Conservation (phyloP, 2,797 vertebrate genomes). For the Enteromius unitaeniatus region DNA sequence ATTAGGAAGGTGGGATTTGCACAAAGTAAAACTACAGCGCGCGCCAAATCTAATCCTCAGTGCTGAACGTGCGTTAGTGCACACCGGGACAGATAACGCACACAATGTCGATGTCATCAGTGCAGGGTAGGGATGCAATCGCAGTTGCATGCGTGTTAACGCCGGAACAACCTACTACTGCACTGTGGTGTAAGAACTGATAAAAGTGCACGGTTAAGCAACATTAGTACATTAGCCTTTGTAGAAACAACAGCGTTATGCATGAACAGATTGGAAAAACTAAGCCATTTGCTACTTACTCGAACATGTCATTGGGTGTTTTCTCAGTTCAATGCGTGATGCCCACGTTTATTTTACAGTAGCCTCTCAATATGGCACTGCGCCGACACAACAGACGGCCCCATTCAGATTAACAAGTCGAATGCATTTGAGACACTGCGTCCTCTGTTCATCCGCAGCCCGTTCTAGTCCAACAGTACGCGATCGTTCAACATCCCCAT, state of each 20-base stretch:
- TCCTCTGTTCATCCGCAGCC: conserved; percentile 40
- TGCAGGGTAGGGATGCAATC: background rate
- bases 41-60: background rate
- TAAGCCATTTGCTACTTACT: conserved; percentile 73
- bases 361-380: conserved; percentile 57
- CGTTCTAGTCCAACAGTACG: conserved; percentile 60
- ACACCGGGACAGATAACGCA: background rate
- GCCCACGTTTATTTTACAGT: conserved; percentile 42
- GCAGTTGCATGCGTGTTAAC: conserved; percentile 4
- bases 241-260: background rate
- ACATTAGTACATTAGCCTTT: background rate
- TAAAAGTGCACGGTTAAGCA: background rate
- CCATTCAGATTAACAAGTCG: conserved; percentile 41
- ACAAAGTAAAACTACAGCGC: background rate
- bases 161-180: background rate
- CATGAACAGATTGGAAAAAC: background rate
- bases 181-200: conserved; percentile 10
- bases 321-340: conserved; percentile 58
- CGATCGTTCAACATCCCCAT: conserved; percentile 42
- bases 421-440: conserved; percentile 6
- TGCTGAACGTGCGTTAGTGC: conserved; percentile 16
- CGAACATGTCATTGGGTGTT: conserved; percentile 80
- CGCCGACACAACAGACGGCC: conserved; percentile 57
- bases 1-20: background rate
- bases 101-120: conserved; percentile 2